Base-by-base conservation (phyloP, 2,888 invertebrate genomes). In the Hirtodrosophila duncani region DNA sequence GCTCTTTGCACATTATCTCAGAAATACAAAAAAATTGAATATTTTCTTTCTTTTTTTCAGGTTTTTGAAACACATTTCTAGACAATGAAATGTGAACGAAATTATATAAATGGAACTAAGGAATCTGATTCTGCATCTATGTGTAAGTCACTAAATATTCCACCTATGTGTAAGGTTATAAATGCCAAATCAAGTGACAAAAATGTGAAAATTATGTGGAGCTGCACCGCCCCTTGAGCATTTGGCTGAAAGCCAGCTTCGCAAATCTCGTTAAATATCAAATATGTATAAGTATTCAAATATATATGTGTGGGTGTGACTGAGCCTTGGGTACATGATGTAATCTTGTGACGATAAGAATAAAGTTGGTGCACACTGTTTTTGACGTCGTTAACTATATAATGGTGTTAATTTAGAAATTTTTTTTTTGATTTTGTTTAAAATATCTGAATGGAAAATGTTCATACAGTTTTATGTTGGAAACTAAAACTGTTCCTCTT, bases 51-150 rank as follows among this genome's bases (percentile, higher is more conserved):
- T 17, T 45, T 36, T 43, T 81, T 75, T 5, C 81, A 82, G 81
- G 67, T 82, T 64, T 79, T 82, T 45, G 81, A 82, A 67, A 82
- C 81, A 63, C 81, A 82, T 82, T 82, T 82, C 68, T 82, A 83
- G 55, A 46, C 46, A 24, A 46, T 21, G 33, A 46, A 42, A 41
- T 42, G 13, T 30, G 44, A 27, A 27, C 23, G 50, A 48, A 36
- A 21, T 57, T 39, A n/a, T n/a, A n/a, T 29, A 57, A 41, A 36
- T 38, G 39, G 58, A 57, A 46, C 34, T 46, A 58, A 46, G n/a
- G n/a, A n/a, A n/a, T n/a, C n/a, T n/a, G n/a, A n/a, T n/a, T n/a
- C n/a, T n/a, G n/a, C n/a, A n/a, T n/a, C n/a, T n/a, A n/a, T n/a
- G n/a, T n/a, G n/a, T n/a, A n/a, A n/a, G n/a, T n/a, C n/a, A n/a